Base-by-base conservation (phyloP, 2,888 invertebrate genomes). In the Dryocosmus kuriphilus region DNA sequence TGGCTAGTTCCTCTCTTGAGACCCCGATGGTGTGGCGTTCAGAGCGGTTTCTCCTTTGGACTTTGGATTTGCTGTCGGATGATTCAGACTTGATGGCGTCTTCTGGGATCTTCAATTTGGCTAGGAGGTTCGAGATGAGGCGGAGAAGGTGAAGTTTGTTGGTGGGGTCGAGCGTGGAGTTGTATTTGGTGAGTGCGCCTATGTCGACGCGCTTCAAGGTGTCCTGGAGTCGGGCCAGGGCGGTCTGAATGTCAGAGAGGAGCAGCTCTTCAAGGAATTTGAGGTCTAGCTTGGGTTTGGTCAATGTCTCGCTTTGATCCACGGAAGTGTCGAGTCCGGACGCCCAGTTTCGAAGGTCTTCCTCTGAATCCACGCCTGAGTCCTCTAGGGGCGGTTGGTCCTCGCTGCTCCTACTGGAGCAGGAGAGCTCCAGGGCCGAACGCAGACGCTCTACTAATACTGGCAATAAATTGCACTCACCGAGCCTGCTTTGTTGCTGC, bases 11-110 rank as follows among this genome's bases (percentile, higher is more conserved):
- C 89, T 96, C 96, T 63, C 94, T 94, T 57, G 96, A 96, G 24
- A 97, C 97, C 67, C 96, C 97, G 30, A 97, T 96, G 0, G 97
- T 97, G 90, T 97, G 96, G 0, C 97, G 92, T 67, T 94, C 94
- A 80, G 94, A 94, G 41, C 95, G 94, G 82, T 94, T 93, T 77
- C 94, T 93, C 14, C 93, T 91, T 80, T 94, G 94, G 3, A 92
- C 61, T 81, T 85, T 74, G 84, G 89, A 3, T 75, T 81, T 57
- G 60, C 71, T 79, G 67, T 60, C 75, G 75, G 24, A 77, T 88
- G 78, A 90, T 88, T 55, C 92, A 88, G 81, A 60, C 87, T 90
- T 38, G 91, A 63, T 94, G 93, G 81, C 78, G 8, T 87, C 84
- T 65, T 89, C 89, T 0, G 92, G 89, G 30, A 89, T 85, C 67